These are phyloP conservation scores for Coilia nasus DNA, from an alignment of 2,797 vertebrate genomes.

Conservation along the genomic window DNA sequence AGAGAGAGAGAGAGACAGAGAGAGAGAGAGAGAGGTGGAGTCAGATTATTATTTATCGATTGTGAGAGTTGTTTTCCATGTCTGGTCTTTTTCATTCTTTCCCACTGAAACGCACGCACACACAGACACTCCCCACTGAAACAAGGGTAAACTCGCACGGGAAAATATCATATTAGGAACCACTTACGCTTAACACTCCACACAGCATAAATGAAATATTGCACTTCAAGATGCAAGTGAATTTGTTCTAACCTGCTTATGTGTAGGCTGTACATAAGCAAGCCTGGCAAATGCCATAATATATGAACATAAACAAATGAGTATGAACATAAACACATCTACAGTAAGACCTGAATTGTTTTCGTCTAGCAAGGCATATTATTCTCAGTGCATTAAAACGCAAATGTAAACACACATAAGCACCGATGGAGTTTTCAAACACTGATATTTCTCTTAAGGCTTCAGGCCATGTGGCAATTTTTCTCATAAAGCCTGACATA, in stretches of 20 bases:
- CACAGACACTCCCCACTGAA: not conserved
- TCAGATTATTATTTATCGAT: constrained; percentile 16
- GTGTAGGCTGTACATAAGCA: not conserved
- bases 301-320: not conserved
- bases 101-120: not conserved
- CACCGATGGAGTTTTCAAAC: not conserved
- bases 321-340: not conserved
- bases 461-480: not conserved
- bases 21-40: not conserved
- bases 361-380: not conserved
- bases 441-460: not conserved
- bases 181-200: not conserved
- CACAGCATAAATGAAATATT: constrained; percentile 15
- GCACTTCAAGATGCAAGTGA: not conserved
- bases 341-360: not conserved
- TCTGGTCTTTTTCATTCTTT: not conserved
- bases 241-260: not conserved
- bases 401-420: constrained; percentile 28
- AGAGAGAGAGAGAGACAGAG: not conserved
- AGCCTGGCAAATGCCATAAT: not conserved
- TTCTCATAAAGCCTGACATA: not conserved
- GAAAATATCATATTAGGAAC: not conserved
- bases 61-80: not conserved
- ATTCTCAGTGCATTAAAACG: not conserved
- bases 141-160: not conserved